Evolutionary conservation across 2,797 vertebrate species (phyloP).

Genomic region (Heliangelus exortis): DNA sequence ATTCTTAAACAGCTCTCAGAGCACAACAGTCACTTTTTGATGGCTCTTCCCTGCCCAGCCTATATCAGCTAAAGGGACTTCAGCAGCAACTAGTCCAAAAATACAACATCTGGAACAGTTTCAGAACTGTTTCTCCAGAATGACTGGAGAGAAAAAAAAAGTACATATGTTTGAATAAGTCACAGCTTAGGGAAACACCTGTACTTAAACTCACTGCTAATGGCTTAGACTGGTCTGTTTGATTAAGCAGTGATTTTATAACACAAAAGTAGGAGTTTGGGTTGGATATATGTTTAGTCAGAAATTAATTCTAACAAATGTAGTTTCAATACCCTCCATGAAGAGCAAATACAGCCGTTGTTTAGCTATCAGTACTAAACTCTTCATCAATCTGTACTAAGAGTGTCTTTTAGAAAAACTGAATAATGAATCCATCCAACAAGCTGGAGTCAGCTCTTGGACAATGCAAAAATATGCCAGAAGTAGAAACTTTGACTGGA

Average conservation of each 20-base stretch:
- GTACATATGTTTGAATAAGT: not conserved
- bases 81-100: not conserved
- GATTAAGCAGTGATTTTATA: not conserved
- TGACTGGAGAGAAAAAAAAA: too few relatives aligned
- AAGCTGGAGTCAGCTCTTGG: not conserved
- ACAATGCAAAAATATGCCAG: not conserved
- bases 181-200: not conserved
- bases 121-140: not conserved
- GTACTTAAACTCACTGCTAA: not conserved
- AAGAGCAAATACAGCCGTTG: not conserved
- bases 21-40: not conserved
- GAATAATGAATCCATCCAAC: not conserved
- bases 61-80: not conserved
- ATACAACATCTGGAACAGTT: accelerated
- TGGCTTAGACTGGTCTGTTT: not conserved
- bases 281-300: not conserved
- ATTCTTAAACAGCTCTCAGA: not conserved
- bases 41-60: not conserved
- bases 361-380: not conserved
- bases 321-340: not conserved
- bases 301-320: not conserved
- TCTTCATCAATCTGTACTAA: not conserved
- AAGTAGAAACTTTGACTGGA: not conserved
- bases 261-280: not conserved
- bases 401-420: not conserved